Conservation (phyloP, 2,113 vertebrate genomes). For the Nannobrachium achirus region DNA sequence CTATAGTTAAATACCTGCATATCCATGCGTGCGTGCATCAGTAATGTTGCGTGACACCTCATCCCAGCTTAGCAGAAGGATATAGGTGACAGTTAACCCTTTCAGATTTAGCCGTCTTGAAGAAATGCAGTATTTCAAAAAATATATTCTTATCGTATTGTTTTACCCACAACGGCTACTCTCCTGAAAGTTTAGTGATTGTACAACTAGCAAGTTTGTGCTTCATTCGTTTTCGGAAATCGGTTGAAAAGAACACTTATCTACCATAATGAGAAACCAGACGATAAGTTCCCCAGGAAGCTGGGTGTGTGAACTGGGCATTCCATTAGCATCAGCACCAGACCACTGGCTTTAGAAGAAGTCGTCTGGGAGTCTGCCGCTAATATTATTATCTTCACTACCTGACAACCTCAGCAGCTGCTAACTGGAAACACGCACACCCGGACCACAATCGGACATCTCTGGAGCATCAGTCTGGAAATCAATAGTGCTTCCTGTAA, state of each 20-base stretch:
- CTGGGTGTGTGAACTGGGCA: background rate
- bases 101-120: no score
- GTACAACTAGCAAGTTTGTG: background rate
- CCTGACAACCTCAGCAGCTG: background rate
- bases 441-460: background rate
- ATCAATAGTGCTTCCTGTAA: background rate
- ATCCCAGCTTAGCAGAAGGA: no score
- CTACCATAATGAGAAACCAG: conserved; percentile 1
- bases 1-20: no score
- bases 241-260: background rate
- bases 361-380: background rate
- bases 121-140: no score
- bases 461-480: background rate
- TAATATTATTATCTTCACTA: conserved; percentile 6
- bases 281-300: background rate
- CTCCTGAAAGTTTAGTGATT: background rate
- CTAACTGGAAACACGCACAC: background rate
- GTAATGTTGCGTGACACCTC: no score
- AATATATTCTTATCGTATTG: conserved; percentile 1
- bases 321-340: background rate
- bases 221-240: background rate
- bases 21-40: no score
- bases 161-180: background rate
- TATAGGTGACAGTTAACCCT: no score
- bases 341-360: background rate